Conservation (phyloP, 2,888 invertebrate genomes). For the Meliscaeva auricollis region DNA sequence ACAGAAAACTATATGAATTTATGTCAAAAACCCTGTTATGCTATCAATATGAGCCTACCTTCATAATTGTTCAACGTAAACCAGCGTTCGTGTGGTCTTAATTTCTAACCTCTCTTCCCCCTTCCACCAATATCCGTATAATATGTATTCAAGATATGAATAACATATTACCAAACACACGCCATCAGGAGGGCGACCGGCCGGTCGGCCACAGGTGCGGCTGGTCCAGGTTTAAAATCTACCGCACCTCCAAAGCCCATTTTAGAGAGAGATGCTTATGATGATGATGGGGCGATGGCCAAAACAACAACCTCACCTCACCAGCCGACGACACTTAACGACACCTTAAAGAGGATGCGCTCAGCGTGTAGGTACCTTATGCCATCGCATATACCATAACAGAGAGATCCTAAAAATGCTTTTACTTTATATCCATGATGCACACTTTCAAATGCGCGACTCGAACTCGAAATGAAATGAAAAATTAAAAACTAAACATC, state of each 20-base stretch:
- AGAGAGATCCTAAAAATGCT: conserved; percentile 24
- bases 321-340: conserved; percentile 65
- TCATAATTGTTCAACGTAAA: conserved; percentile 43
- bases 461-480: conserved; percentile 36
- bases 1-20: conserved; percentile 4
- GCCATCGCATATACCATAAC: conserved; percentile 12
- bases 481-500: conserved; percentile 68
- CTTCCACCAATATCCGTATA: neutral
- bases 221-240: conserved; percentile 38
- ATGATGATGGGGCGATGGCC: conserved; percentile 65
- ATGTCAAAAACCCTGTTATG: conserved; percentile 7
- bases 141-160: conserved; percentile 23
- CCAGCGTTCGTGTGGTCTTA: conserved; percentile 66
- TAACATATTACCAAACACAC: conserved; percentile 42
- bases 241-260: conserved; percentile 38
- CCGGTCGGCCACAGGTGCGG: conserved; percentile 35
- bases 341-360: conserved; percentile 61
- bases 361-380: conserved; percentile 59
- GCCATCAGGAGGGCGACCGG: conserved; percentile 21
- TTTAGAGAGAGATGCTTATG: conserved; percentile 56
- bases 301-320: conserved; percentile 56
- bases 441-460: conserved; percentile 22
- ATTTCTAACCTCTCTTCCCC: conserved; percentile 24
- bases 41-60: conserved; percentile 39
- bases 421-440: conserved; percentile 13